Base-by-base conservation (phyloP, 2,797 vertebrate species). In the Rhynchonycteris naso region DNA sequence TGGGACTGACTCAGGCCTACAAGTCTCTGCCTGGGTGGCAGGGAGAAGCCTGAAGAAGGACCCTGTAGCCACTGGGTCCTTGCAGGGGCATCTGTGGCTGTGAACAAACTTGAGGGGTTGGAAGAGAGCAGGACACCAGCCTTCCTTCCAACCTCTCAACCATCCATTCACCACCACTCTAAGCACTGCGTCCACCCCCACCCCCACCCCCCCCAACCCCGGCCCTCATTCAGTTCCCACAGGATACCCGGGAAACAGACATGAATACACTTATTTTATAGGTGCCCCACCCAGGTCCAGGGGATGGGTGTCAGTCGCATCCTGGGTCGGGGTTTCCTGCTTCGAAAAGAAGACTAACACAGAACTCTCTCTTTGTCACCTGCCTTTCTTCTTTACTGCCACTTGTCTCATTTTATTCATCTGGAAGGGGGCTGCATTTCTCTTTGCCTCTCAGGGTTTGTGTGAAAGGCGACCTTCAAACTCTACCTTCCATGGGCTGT, bases 11-110 rank as follows among this genome's bases (percentile, higher is more conserved):
- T 24, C 5, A 1, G 4, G 24, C 50, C 26, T 56, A 0, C 61
- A 52, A 22, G 6, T 35, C 26, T n/a, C 54, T 2, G 1, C 21
- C 30, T 7, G 5, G 26, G 13, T 7, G 35, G 5, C 28, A 26
- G 26, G 4, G 30, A 74, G 59, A 22, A 65, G 38, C 50, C 74
- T 87, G 8, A 12, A 0, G 9, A 6, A 56, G 0, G 2, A 19
- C 56, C 13, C 33, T 0, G 0, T 0, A 7, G 7, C 66, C 66
- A 1, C 63, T 59, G 8, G 7, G 58, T 54, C 58, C 10, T 28
- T 14, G 2, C 19, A 28, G 21, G 19, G 43, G 0, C 19, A 28
- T 71, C 75, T 35, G 26, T 30, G 69, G 38, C 61, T 71, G 61
- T 33, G 63, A 15, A 76, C 1, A 2, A 10, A 14, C 30, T 12